Evolutionary conservation across 2,797 vertebrate genomes (phyloP).

Genomic region (Ispidina lecontei): DNA sequence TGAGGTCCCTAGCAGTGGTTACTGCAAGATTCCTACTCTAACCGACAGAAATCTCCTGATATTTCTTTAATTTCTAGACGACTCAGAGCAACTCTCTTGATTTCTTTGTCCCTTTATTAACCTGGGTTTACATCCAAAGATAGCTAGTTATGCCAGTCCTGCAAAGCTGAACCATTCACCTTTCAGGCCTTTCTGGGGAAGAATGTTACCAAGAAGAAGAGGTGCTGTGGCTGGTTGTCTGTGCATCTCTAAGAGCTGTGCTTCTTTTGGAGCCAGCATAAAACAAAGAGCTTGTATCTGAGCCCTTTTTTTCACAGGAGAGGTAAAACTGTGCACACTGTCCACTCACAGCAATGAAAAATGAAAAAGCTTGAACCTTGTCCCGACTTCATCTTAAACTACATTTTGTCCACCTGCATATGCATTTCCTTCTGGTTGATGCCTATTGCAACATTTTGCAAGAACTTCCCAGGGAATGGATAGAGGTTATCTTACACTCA

Average conservation of each 20-base stretch:
- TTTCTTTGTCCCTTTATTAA: background rate
- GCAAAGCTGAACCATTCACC: background rate
- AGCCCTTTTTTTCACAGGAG: background rate
- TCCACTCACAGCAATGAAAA: background rate
- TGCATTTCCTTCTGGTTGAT: background rate
- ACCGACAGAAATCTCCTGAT: background rate
- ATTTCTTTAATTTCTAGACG: background rate
- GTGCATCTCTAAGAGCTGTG: background rate
- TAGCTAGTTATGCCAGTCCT: background rate
- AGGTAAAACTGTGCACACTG: background rate
- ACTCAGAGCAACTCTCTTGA: background rate
- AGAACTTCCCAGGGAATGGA: background rate
- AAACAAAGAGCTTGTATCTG: background rate
- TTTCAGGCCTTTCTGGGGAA: background rate
- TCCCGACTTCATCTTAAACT: background rate
- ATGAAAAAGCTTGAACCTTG: background rate
- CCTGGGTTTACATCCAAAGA: background rate
- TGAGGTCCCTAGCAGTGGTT: background rate
- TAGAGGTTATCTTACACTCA: background rate
- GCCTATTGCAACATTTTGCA: background rate
- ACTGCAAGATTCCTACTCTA: background rate
- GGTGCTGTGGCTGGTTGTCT: background rate
- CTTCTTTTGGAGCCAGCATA: background rate
- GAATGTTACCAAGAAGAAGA: background rate
- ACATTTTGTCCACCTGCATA: background rate